Conservation (phyloP, 1,140 invertebrate species). For the Caenorhabditis inopinata region DNA sequence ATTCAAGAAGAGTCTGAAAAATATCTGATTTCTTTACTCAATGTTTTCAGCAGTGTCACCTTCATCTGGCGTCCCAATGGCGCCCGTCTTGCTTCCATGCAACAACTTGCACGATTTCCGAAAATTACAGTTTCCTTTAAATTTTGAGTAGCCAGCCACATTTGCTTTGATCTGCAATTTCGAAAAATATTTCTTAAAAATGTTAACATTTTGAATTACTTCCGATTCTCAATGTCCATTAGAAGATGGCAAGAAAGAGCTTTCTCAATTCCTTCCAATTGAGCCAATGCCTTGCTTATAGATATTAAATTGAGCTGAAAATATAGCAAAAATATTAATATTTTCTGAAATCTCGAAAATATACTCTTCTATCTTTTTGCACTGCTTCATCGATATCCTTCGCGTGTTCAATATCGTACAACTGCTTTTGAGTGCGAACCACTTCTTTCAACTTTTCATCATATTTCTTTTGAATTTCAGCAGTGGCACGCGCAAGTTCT, state of each 20-base stretch:
- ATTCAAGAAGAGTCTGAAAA: not conserved
- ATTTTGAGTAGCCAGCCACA: conserved; percentile 36
- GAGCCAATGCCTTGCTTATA: conserved; percentile 12
- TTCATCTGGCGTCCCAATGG: conserved; percentile 27
- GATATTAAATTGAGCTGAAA: not conserved
- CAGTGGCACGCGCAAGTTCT: conserved; percentile 31
- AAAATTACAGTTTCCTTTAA: conserved; percentile 6
- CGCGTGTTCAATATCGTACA: conserved; percentile 39
- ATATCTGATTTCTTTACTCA: too few relatives aligned
- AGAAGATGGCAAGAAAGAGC: conserved; percentile 3
- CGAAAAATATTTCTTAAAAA: not conserved
- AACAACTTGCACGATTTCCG: conserved; percentile 32
- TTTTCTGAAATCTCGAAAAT: not conserved
- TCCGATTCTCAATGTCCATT: conserved; percentile 14
- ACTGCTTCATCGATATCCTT: conserved; percentile 37
- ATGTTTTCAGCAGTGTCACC: too few relatives aligned
- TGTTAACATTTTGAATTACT: not conserved
- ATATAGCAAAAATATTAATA: not conserved
- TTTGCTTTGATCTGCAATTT: conserved; percentile 17
- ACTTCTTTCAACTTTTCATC: conserved; percentile 57
- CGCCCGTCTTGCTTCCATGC: conserved; percentile 32
- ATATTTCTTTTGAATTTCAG: conserved; percentile 40
- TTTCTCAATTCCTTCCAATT: conserved; percentile 30
- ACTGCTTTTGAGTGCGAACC: conserved; percentile 69
- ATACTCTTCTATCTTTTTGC: not conserved